Conservation (phyloP, 2,797 vertebrate species). For the Sparidentex hasta region DNA sequence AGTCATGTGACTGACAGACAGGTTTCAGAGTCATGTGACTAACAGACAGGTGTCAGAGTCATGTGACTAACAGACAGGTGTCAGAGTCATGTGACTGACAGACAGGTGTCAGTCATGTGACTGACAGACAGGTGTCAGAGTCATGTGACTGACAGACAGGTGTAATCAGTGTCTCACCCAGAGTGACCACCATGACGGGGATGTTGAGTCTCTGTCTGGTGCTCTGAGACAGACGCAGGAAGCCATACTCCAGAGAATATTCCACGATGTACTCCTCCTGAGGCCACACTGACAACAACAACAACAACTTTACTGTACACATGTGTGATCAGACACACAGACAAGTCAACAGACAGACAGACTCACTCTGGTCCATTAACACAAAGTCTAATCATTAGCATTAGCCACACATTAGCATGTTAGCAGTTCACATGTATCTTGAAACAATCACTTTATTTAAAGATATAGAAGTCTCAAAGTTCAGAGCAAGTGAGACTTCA, state of each 20-base stretch:
- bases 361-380: neutral
- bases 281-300: constrained; percentile 88
- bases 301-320: neutral
- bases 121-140: neutral
- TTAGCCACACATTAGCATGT: too few species aligned
- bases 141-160: neutral
- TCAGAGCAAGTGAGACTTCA: too few species aligned
- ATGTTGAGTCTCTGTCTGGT: constrained; percentile 96
- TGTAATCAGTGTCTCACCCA: constrained; percentile 84
- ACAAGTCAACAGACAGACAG: neutral
- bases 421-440: too few species aligned
- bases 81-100: neutral
- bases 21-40: neutral
- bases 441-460: too few species aligned
- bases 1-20: neutral
- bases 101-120: neutral
- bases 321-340: neutral
- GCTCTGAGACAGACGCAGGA: constrained; percentile 94
- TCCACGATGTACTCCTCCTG: constrained; percentile 99
- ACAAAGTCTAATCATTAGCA: too few species aligned
- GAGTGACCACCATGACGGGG: constrained; percentile 97
- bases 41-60: neutral
- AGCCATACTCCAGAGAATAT: constrained; percentile 96
- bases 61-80: neutral
- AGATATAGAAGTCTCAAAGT: too few species aligned